Percentiles rank a stretch among this genome's conserved stretches.
phyloP scores from a whole-genome alignment of 2,888 invertebrate species.

The Ypsolopha sequella region DNA sequence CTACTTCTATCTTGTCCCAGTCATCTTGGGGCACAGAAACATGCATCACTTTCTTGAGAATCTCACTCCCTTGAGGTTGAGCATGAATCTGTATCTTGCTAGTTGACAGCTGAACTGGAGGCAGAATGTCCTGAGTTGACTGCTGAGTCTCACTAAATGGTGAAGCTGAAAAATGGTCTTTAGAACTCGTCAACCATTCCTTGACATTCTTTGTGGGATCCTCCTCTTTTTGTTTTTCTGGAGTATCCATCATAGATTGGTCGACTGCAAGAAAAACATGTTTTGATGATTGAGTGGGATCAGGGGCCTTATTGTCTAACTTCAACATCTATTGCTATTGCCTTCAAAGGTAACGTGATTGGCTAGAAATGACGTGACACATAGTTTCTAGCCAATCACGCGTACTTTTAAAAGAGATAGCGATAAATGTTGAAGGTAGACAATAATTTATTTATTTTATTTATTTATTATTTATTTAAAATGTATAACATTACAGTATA shows the following conservation, averaged over 20 bases:
- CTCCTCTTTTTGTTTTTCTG: conserved; percentile 15
- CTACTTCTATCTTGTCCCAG: conserved; percentile 55
- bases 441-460: too few relatives aligned
- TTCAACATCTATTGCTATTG: too few relatives aligned
- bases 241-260: conserved; percentile 20
- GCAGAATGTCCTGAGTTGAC: conserved; percentile 25
- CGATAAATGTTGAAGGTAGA: too few relatives aligned
- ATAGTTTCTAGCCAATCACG: too few relatives aligned
- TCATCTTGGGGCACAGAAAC: conserved; percentile 34
- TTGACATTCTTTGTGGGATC: conserved; percentile 45
- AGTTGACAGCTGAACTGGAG: conserved; percentile 24
- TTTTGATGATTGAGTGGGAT: not conserved
- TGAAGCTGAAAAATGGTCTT: conserved; percentile 52
- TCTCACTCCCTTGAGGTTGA: conserved; percentile 21
- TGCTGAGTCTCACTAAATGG: conserved; percentile 23
- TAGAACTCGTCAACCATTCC: conserved; percentile 49
- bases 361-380: too few relatives aligned
- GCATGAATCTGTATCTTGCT: conserved; percentile 41
- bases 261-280: conserved; percentile 34
- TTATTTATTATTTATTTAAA: too few relatives aligned
- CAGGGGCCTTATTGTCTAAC: too few relatives aligned
- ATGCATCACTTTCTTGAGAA: conserved; percentile 25
- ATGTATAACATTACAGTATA: too few relatives aligned
- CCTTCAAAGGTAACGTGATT: too few relatives aligned
- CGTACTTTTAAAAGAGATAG: too few relatives aligned